Conservation (phyloP, 2,113 vertebrate genomes). For the Coryphaenoides rupestris region DNA sequence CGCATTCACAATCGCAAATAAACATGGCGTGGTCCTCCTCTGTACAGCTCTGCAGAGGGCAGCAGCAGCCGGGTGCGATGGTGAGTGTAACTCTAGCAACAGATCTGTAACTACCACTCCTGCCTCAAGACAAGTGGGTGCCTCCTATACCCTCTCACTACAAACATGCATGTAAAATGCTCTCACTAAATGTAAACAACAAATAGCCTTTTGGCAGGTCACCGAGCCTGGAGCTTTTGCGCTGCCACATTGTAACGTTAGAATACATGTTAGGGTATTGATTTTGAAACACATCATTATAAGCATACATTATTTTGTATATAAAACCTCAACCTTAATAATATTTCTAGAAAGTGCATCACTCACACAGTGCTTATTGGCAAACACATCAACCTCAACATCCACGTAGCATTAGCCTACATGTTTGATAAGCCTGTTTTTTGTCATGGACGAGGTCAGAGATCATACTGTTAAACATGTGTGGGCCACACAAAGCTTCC, state of each 20-base stretch:
- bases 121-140: constrained; percentile 34
- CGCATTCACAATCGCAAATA: constrained; percentile 76
- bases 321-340: neutral
- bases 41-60: constrained; percentile 62
- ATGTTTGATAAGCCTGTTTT: constrained; percentile 26
- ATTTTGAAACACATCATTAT: neutral
- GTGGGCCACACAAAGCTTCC: neutral
- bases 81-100: constrained; percentile 41
- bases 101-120: constrained; percentile 45
- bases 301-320: neutral
- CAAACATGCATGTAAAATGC: constrained; percentile 19
- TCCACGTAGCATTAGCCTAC: constrained; percentile 8
- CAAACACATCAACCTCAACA: neutral
- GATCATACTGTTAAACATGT: constrained; percentile 17
- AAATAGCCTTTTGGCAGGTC: neutral
- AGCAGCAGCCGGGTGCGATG: constrained; percentile 43
- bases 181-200: constrained; percentile 17
- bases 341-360: neutral
- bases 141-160: constrained; percentile 21
- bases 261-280: neutral
- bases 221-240: too few relatives aligned
- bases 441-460: constrained; percentile 40
- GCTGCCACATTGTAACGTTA: neutral
- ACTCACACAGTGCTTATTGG: too few relatives aligned
- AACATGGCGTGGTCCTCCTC: constrained; percentile 70